Conservation (phyloP, 2,888 invertebrate genomes). For the Teleiodes luculella region DNA sequence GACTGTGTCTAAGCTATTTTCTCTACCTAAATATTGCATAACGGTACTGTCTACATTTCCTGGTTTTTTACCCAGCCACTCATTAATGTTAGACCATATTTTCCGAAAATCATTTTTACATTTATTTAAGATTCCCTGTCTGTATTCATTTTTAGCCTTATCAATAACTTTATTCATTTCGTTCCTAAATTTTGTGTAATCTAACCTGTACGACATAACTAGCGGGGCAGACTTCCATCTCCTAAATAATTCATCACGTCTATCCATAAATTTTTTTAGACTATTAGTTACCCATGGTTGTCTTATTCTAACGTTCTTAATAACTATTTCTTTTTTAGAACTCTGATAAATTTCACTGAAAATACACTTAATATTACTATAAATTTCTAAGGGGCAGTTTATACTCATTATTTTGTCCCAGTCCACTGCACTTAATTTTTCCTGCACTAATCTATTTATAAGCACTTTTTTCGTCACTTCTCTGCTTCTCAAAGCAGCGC, state of each 20-base stretch:
- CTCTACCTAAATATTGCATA: conserved; percentile 5
- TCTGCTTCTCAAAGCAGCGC: too few species aligned
- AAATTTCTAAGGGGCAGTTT: background rate
- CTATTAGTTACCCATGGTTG: too few species aligned
- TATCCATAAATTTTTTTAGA: background rate
- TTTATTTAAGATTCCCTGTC: conserved; percentile 8
- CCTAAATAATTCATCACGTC: too few species aligned
- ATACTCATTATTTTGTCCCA: conserved; percentile 3
- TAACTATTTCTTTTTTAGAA: background rate
- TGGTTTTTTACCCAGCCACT: conserved; percentile 2
- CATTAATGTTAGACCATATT: conserved; percentile 8
- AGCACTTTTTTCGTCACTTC: too few species aligned
- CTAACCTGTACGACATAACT: conserved; percentile 5
- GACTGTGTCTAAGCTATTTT: background rate
- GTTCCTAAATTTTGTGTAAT: conserved; percentile 6
- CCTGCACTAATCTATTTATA: background rate
- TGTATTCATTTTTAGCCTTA: conserved; percentile 14
- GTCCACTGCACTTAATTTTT: background rate
- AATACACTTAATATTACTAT: background rate
- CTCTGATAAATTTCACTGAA: background rate
- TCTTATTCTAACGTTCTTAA: background rate
- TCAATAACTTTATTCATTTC: conserved; percentile 5
- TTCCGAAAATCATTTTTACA: conserved; percentile 13
- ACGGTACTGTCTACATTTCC: background rate
- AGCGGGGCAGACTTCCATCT: background rate